Base-by-base conservation (phyloP, 2,797 vertebrate genomes). In the Glyptemys insculpta region DNA sequence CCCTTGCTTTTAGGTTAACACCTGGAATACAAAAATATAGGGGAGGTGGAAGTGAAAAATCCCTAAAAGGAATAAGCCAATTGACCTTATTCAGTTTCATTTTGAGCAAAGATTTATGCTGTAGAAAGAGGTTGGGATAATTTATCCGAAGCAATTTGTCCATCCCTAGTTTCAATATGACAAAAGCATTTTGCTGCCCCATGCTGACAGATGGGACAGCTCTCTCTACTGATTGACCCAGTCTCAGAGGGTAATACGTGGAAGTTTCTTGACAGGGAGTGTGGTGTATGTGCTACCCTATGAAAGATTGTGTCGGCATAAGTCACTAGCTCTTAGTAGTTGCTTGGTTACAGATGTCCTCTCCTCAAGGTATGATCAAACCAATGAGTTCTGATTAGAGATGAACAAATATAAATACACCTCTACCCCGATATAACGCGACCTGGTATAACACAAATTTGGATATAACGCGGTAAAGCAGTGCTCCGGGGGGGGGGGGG, bases 21-120 rank as follows among this genome's bases (percentile, higher is more conserved):
- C n/a, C 4, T 68, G 12, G 12, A 9, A 41, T 83, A 85, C 92
- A 86, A 37, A 85, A 93, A 91, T 79, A 9, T n/a, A 88, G 91
- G 86, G 12, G 57, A 72, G 29, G 18, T 47, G 86, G 27, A 85
- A 80, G 19, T 68, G 65, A 68, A 68, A 68, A 68, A 81, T 59
- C 25, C 4, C 27, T 80, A 16, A 68, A 89, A 81, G 9, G 88
- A 89, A 74, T 81, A 65, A 82, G 27, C 41, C 37, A 21, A 8
- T 37, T 85, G 76, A 79, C 56, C 19, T 76, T 92, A 72, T 86
- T 95, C 27, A 88, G 83, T 88, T 90, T 93, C n/a, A 92, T 85
- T 96, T 89, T 85, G 87, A 94, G 89, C 78, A 18, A 82, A 91
- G 90, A 89, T 83, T 78, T 56, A 88, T 72, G 12, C 62, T 83